These are phyloP conservation scores for Oryctolagus cuniculus DNA, from an alignment of 2,113 vertebrate species.

Conservation along the genomic window mOryCun1.1 NC_091437.1:103240501-103241000, in stretches of 20 bases:
- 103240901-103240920: neutral
- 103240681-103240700: neutral
- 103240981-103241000: neutral
- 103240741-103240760: neutral
- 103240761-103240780: neutral
- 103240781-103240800: neutral
- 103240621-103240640: neutral
- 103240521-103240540: neutral
- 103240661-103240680: neutral
- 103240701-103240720: neutral
- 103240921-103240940: neutral
- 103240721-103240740: neutral
- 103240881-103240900: neutral
- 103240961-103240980: neutral
- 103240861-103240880: neutral
- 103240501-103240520: neutral
- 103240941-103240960: neutral
- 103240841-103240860: neutral
- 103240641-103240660: neutral
- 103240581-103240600: neutral
- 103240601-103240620: neutral
- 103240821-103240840: neutral
- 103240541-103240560: neutral
- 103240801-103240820: neutral
- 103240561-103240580: neutral